phyloP scores from a whole-genome alignment of 1,140 invertebrate genomes.

The Drosophila littoralis region DNA sequence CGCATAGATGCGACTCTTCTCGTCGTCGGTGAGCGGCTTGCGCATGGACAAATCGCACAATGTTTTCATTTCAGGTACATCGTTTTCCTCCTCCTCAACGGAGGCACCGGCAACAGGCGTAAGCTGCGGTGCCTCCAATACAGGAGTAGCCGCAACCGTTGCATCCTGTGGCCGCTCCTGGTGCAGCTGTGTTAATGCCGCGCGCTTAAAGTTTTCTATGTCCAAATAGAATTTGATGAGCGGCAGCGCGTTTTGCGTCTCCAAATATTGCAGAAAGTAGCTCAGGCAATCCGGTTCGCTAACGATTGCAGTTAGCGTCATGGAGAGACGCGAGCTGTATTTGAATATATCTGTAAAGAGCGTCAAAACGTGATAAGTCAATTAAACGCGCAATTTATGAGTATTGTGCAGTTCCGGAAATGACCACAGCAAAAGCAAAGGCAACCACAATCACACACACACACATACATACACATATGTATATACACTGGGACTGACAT shows the following conservation, averaged over 20 bases:
- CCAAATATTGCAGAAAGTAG: conserved; percentile 91
- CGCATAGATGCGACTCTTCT: conserved; percentile 81
- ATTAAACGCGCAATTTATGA: conserved; percentile 32
- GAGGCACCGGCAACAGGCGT: neutral
- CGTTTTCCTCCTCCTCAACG: conserved; percentile 46
- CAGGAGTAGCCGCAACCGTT: neutral
- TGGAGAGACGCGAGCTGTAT: conserved; percentile 83
- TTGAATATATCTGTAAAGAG: conserved; percentile 68
- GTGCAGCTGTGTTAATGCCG: conserved; percentile 50
- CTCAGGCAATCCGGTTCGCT: conserved; percentile 89
- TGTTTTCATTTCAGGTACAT: conserved; percentile 83
- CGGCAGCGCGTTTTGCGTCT: conserved; percentile 86
- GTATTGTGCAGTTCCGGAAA: conserved; percentile 25
- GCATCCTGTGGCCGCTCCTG: conserved; percentile 12
- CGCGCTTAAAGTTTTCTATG: conserved; percentile 87
- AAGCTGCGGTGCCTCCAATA: neutral
- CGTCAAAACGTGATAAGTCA: conserved; percentile 30
- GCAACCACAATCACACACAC: neutral
- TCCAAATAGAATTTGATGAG: conserved; percentile 91
- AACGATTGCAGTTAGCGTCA: conserved; percentile 88
- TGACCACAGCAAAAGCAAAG: conserved; percentile 4
- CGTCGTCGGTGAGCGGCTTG: conserved; percentile 81
- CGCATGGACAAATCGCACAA: conserved; percentile 80
- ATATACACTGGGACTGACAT: conserved; percentile 18
- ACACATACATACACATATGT: conserved; percentile 1